Evolutionary conservation across 2,888 invertebrate species (phyloP).

Genomic region (Conus canariensis): DNA sequence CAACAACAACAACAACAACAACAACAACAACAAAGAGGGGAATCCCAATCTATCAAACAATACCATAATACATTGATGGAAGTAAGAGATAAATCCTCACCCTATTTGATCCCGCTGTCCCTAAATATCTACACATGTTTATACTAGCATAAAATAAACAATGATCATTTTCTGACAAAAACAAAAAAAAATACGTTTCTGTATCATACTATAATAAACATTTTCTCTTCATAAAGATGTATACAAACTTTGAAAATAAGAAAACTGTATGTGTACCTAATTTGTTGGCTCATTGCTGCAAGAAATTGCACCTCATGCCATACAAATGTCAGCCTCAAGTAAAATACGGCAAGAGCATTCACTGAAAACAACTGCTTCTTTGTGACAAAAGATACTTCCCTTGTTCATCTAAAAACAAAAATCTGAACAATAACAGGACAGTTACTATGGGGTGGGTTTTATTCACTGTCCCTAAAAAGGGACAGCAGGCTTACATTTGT

Average conservation of each 20-base stretch:
- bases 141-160: background rate
- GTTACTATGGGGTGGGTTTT: background rate
- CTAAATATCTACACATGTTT: too few species aligned
- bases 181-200: too few species aligned
- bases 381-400: background rate
- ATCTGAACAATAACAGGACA: background rate
- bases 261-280: background rate
- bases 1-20: too few species aligned
- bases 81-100: too few species aligned
- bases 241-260: background rate
- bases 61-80: too few species aligned
- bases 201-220: background rate
- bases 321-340: background rate
- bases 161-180: background rate
- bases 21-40: too few species aligned
- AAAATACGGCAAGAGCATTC: background rate
- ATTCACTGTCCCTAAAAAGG: background rate
- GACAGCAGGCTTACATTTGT: background rate
- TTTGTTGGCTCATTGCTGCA: background rate
- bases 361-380: background rate
- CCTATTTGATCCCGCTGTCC: too few species aligned
- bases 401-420: background rate
- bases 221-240: background rate
- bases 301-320: background rate
- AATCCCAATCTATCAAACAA: too few species aligned